Conservation (phyloP, 2,113 vertebrate species). For the Lanius ludovicianus region DNA sequence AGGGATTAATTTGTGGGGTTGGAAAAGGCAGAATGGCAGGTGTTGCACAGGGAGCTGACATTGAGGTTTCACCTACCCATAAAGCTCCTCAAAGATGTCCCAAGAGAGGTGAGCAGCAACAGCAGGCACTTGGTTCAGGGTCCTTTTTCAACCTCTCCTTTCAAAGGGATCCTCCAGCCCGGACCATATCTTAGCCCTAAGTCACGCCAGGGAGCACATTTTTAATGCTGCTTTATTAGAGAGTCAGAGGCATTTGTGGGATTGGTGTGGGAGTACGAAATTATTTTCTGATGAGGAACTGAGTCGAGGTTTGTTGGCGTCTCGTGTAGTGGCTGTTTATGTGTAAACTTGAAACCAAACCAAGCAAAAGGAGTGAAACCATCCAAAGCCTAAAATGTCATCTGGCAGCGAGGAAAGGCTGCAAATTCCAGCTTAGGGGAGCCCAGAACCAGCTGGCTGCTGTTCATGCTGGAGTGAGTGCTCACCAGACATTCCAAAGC, state of each 20-base stretch:
- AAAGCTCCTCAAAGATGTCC: neutral
- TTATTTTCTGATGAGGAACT: conserved; percentile 51
- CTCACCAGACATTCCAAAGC: neutral
- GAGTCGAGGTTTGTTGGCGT: conserved; percentile 24
- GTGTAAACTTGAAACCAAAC: conserved; percentile 43
- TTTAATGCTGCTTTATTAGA: conserved; percentile 22
- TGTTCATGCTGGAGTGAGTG: neutral
- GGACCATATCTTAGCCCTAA: neutral
- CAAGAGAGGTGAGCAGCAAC: neutral
- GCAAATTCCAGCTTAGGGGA: conserved; percentile 15
- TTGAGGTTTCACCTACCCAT: neutral
- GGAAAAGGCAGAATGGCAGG: conserved; percentile 18
- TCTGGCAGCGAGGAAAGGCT: neutral
- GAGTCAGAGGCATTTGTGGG: conserved; percentile 49
- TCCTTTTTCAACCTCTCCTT: neutral
- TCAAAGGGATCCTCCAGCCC: rapidly evolving
- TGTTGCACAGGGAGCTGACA: neutral
- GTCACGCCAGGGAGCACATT: neutral
- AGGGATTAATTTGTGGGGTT: conserved; percentile 13
- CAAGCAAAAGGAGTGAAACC: neutral
- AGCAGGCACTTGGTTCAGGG: neutral
- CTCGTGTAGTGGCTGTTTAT: conserved; percentile 28
- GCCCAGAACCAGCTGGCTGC: conserved; percentile 43
- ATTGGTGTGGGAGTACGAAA: conserved; percentile 51
- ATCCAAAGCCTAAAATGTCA: conserved; percentile 11